Conservation (phyloP, 2,888 invertebrate species). For the Drosophila mimetica region DNA sequence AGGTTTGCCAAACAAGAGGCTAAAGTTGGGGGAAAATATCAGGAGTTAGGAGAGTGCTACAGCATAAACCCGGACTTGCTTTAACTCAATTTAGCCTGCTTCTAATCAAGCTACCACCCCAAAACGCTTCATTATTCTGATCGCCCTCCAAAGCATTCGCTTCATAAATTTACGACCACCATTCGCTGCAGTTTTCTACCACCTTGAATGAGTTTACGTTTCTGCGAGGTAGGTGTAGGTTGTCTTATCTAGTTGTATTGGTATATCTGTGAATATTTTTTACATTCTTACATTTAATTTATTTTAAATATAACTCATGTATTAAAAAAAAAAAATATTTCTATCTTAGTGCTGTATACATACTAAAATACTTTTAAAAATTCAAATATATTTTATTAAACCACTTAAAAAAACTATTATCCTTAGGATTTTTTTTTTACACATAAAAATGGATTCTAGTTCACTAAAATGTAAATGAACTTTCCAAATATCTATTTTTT, state of each 20-base stretch:
- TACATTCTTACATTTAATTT: no score
- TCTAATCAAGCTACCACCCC: neutral
- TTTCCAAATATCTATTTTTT: no score
- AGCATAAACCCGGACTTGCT: conserved; percentile 7
- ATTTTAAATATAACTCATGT: no score
- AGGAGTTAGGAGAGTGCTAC: neutral
- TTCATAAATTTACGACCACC: conserved; percentile 15
- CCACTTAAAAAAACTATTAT: no score
- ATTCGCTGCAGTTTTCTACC: neutral
- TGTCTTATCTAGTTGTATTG: neutral
- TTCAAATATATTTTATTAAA: no score
- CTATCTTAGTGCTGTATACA: no score
- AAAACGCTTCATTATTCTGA: conserved; percentile 15
- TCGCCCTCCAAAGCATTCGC: conserved; percentile 14
- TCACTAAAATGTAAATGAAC: no score
- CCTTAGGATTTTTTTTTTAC: no score
- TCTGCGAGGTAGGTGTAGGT: neutral
- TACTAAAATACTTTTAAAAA: no score
- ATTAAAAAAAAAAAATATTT: no score
- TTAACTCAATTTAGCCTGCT: conserved; percentile 5
- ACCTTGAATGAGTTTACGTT: neutral
- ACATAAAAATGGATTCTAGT: no score
- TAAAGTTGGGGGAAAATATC: neutral
- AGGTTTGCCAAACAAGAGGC: neutral
- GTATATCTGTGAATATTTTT: no score